Percentiles rank a stretch among this genome's conserved stretches.
These are phyloP conservation scores for Nerophis lumbriciformis DNA, from an alignment of 2,113 vertebrate species.

Conservation along the genomic window DNA sequence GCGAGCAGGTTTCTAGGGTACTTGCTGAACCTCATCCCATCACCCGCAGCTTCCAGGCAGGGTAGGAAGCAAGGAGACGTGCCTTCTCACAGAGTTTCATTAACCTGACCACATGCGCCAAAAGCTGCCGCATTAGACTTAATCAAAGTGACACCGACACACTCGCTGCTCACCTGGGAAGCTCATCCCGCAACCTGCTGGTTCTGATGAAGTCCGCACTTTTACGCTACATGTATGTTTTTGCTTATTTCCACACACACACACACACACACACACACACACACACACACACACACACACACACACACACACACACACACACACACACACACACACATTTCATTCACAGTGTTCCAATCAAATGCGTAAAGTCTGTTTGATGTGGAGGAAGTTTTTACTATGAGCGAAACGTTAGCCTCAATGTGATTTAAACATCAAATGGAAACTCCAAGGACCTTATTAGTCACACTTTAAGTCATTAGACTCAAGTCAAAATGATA, in stretches of 20 bases:
- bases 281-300: background rate
- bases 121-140: conserved; percentile 69
- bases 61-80: conserved; percentile 59
- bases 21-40: conserved; percentile 70
- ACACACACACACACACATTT: background rate
- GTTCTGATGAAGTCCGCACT: conserved; percentile 26
- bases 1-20: conserved; percentile 7
- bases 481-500: conserved; percentile 19
- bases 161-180: conserved; percentile 58
- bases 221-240: conserved; percentile 33
- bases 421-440: conserved; percentile 67
- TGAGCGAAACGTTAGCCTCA: conserved; percentile 38
- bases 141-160: conserved; percentile 70
- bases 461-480: conserved; percentile 35
- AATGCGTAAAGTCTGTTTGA: conserved; percentile 41
- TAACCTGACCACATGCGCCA: conserved; percentile 76
- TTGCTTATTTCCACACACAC: conserved; percentile 21
- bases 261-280: background rate
- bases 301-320: background rate
- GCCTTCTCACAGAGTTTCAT: conserved; percentile 75
- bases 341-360: conserved; percentile 43
- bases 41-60: conserved; percentile 68
- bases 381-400: conserved; percentile 35
- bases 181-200: conserved; percentile 54
- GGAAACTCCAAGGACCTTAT: conserved; percentile 35